Evolutionary conservation across 2,113 vertebrate genomes (phyloP), one percentile per base, ranked within the genome.

Genomic region (Aspiorhynchus laticeps): DNA sequence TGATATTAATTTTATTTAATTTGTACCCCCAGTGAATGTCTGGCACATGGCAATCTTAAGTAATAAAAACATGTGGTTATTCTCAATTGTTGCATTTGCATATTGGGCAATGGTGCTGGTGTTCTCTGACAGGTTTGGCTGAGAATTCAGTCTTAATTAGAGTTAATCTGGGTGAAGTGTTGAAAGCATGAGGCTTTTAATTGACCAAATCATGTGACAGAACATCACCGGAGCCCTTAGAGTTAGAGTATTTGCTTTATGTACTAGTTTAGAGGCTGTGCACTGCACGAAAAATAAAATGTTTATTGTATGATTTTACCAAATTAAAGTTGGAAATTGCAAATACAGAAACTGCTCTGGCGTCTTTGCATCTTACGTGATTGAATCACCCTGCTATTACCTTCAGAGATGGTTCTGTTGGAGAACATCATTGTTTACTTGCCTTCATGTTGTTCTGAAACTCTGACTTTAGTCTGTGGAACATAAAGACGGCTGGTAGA

Each of bases 181-280:
- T 85, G 7, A 26, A 48, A 15, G 63, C 59, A 17, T 46, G 17
- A 86, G 94, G 95, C 90, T 90, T 94, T 93, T 93, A 94, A 95
- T 95, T 96, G 95, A 95, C 95, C 96, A 94, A 95, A 95, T 95
- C 61, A 78, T 95, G 95, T 95, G 95, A 93, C 92, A 94, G 94
- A 96, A 93, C 69, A 19, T 36, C 43, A 48, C 59, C 51, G 8
- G 28, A 59, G 69, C 94, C 95, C 96, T 95, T 94, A 96, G 96
- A 95, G 92, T 96, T 95, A 96, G 51, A 97, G 96, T 94, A 96
- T 96, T 97, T 98, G 97, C 97, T 98, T 98, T 97, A 93, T 98
- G 97, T 99, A 98, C 96, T 98, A 99, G 98, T 97, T 97, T 98
- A 99, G 97, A 97, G 95, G 96, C 96, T 97, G 96, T 95, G 97